Base-by-base conservation (phyloP, 2,888 invertebrate species). In the Oegoconia quadripuncta region DNA sequence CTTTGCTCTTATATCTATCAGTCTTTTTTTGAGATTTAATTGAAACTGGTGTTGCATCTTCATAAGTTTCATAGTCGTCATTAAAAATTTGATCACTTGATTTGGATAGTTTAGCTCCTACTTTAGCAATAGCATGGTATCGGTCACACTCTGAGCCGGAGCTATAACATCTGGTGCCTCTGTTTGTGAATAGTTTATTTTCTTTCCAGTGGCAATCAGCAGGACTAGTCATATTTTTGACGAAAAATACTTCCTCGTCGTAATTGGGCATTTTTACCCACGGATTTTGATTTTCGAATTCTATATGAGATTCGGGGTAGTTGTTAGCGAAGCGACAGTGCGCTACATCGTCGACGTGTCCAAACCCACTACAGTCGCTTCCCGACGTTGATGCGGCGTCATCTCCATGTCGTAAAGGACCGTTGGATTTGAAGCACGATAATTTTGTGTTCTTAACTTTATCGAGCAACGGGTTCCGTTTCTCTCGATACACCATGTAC, bases 381-480 rank as follows among this genome's bases (percentile, higher is more conserved):
- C 88, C 88, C 20, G 88, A 88, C 2, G 88, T 88, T 3, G 88
- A 88, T 7, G 80, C 78, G 23, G 86, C 80, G 44, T 88, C 86
- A 48, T 88, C 88, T 12, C 79, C 74, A 36, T 88, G 82, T 18
- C 88, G 78, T 32, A 88, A 66, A 39, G 88, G 88, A 28, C 89
- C 89, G 55, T 86, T 88, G 23, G 90, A 89, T 65, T 88, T 88
- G 65, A 93, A 92, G 65, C 93, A 93, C 17, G 92, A 92, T 41
- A 93, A 68, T 62, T 91, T 88, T 32, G 92, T 92, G 63, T 92
- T 92, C 67, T 92, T 92, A 3, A 93, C 92, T 65, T 91, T 90
- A 61, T 93, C 92, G 39, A 93, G 83, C 43, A 93, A 82, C 28
- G 93, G 93, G 64, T 92, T 92, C 40, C 91, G 87, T 64, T 90